Evolutionary conservation across 30 jellyfish, hydroid and myxozoan genomes (phyloP).

Genomic region (Hydractinia echinata): DNA sequence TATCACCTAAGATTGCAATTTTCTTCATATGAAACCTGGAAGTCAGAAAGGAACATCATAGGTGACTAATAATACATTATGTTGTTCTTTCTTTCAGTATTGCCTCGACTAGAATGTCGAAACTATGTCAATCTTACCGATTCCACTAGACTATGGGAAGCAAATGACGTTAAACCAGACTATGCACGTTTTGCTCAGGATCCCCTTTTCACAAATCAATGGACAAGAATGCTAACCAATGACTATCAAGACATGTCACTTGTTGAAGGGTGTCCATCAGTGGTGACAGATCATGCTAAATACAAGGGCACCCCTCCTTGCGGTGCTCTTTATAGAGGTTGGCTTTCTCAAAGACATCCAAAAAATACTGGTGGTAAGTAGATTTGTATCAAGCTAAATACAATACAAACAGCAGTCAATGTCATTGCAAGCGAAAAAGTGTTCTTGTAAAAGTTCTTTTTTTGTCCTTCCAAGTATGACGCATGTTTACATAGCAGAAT

Average conservation of each 20-base stretch:
- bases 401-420: no score
- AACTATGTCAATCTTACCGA: neutral
- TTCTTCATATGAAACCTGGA: no score
- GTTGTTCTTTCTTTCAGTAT: neutral
- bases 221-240: neutral
- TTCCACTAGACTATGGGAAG: neutral
- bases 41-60: no score
- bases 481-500: no score
- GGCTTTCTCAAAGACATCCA: slow-evolving; percentile 15
- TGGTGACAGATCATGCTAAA: neutral
- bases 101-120: slow-evolving; percentile 5
- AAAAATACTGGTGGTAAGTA: neutral
- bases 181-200: neutral
- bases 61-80: no score
- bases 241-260: neutral
- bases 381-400: neutral
- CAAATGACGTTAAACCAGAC: neutral
- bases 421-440: no score
- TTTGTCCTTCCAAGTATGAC: no score
- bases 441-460: no score
- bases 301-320: neutral
- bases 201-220: neutral
- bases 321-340: slow-evolving; percentile 16
- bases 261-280: slow-evolving; percentile 2
- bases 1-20: no score